phyloP scores from a whole-genome alignment of 37 sponge, comb jelly and placozoan genomes.

The Aphrocallistes beatrix region DNA sequence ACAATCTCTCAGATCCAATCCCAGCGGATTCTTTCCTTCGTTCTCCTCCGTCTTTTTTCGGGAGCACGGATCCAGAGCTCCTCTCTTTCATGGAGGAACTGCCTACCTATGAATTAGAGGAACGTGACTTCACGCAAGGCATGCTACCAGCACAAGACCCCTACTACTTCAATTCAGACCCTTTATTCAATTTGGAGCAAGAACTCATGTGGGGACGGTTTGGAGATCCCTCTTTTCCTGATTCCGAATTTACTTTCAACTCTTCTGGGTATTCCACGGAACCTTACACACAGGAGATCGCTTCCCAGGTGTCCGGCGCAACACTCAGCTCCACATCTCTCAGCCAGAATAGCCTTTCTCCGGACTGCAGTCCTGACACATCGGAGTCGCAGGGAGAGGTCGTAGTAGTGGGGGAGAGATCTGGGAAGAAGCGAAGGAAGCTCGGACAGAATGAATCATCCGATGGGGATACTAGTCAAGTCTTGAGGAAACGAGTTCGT shows the following conservation, averaged over 20 bases:
- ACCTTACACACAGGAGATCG: neutral
- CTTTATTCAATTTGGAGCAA: neutral
- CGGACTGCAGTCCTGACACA: neutral
- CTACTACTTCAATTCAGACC: neutral
- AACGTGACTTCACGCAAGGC: neutral
- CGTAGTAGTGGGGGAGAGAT: neutral
- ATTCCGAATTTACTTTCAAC: neutral
- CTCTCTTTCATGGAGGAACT: neutral
- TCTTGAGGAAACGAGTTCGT: neutral
- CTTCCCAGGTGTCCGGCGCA: neutral
- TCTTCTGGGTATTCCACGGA: neutral
- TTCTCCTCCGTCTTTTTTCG: neutral
- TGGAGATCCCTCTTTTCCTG: neutral
- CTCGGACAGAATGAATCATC: neutral
- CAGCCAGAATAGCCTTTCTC: neutral
- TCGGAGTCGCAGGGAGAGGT: neutral
- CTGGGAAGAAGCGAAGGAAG: neutral
- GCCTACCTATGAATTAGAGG: neutral
- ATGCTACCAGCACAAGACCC: neutral
- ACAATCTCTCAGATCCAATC: slow-evolving; percentile 1
- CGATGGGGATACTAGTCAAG: neutral
- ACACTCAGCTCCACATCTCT: neutral
- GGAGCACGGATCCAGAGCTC: neutral
- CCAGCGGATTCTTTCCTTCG: neutral
- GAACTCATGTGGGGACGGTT: neutral